Evolutionary conservation across 2,797 vertebrate species (phyloP), one percentile per base, ranked within the genome.

Genomic region (Propithecus perrieri): DNA sequence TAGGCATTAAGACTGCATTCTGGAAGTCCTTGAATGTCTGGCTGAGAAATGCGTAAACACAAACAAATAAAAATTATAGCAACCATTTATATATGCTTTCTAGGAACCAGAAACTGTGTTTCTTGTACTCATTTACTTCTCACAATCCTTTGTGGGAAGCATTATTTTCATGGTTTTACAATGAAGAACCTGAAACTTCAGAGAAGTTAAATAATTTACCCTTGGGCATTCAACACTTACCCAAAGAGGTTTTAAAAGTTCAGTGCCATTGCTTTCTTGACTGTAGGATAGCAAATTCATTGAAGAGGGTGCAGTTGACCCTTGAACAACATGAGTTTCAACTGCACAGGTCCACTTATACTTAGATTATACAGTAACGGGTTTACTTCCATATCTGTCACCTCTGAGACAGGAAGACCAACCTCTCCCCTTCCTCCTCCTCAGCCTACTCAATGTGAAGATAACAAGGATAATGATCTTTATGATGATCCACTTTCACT

Each of bases 121-220:
- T 85, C 71, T 88, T 53, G 17, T 46, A 8, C 30, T 85, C 61
- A 20, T 43, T 92, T 57, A 53, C 24, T 85, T 83, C 13, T 76
- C 67, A 55, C n/a, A 85, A 48, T n/a, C 20, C 50, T 92, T 72
- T 72, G 38, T 38, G 55, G 53, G n/a, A 83, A 26, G 26, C 26
- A 69, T 67, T 79, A 33, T 59, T 85, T 93, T 85, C 4, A 78
- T 55, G 55, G 33, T 57, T 97, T 95, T 48, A 28, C 20, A 85
- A 67, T 61, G 48, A 96, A 90, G 67, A 81, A 76, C 5, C 18
- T 26, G 38, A 41, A 33, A 20, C 35, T 13, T 85, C 35, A 5
- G 71, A 84, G 91, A 94, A 89, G 53, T 89, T 74, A 50, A 85
- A 78, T 50, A 81, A 85, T 11, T 91, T 94, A 48, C 12, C 38